Percentiles rank a stretch among this genome's conserved stretches.
Evolutionary conservation across 2,797 vertebrate genomes (phyloP).

Genomic region (Pseudochromis fuscus): DNA sequence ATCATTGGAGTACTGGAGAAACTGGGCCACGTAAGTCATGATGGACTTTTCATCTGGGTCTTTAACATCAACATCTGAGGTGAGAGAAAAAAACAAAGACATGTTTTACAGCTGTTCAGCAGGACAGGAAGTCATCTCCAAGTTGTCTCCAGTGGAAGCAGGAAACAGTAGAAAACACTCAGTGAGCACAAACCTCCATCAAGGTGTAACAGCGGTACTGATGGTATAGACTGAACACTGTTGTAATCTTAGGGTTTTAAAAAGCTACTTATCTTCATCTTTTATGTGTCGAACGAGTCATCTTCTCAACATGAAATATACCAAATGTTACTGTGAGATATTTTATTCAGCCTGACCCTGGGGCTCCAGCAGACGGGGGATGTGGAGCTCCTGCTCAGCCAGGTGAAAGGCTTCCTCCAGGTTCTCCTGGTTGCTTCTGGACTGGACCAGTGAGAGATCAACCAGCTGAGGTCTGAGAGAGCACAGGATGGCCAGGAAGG

Average conservation of each 20-base stretch:
- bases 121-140: too few relatives aligned
- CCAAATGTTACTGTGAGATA: background rate
- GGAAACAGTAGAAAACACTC: too few relatives aligned
- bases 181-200: too few relatives aligned
- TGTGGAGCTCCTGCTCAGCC: constrained; percentile 89
- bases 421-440: constrained; percentile 89
- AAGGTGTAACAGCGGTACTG: too few relatives aligned
- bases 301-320: background rate
- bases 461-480: constrained; percentile 90
- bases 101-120: background rate
- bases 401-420: constrained; percentile 90
- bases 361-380: constrained; percentile 91
- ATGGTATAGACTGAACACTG: too few relatives aligned
- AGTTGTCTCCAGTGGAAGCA: too few relatives aligned
- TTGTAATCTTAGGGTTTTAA: too few relatives aligned
- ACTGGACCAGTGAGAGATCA: constrained; percentile 84
- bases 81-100: background rate
- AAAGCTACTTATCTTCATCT: too few relatives aligned
- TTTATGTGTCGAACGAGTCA: background rate
- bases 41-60: constrained; percentile 95
- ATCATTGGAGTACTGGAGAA: constrained; percentile 91
- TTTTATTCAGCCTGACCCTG: constrained; percentile 82
- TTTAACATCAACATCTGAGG: constrained; percentile 88
- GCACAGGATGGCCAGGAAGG: constrained; percentile 91
- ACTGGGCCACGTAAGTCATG: constrained; percentile 95